These are phyloP conservation scores for Eremophila alpestris DNA, from an alignment of 2,797 vertebrate genomes.

Conservation along the genomic window DNA sequence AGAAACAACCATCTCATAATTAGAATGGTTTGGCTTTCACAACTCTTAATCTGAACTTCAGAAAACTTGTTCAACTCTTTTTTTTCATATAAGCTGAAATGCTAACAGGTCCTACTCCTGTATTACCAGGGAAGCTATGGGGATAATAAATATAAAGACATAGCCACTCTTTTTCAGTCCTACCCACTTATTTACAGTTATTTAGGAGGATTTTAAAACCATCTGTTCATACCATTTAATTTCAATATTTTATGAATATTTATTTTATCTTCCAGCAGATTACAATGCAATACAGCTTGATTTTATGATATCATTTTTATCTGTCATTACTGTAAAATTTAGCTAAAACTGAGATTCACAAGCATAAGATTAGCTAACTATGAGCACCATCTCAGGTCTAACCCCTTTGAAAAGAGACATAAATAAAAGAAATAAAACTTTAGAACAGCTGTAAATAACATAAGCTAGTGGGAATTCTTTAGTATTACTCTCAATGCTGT, in stretches of 20 bases:
- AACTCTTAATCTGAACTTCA: neutral
- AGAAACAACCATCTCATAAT: neutral
- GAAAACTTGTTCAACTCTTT: neutral
- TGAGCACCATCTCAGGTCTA: neutral
- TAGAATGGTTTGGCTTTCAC: neutral
- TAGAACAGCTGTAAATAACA: conserved; percentile 46
- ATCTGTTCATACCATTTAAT: neutral
- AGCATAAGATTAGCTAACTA: neutral
- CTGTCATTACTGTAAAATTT: neutral
- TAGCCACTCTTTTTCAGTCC: neutral
- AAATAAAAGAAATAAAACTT: conserved; percentile 61
- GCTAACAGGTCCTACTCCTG: neutral
- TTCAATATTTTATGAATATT: neutral
- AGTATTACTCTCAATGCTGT: neutral
- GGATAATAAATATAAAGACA: neutral
- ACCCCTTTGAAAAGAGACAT: neutral
- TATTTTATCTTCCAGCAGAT: neutral
- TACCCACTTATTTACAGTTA: neutral
- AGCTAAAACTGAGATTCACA: neutral
- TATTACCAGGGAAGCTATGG: neutral
- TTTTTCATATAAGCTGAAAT: neutral
- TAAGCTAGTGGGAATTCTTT: conserved; percentile 32
- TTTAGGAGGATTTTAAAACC: neutral
- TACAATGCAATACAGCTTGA: neutral
- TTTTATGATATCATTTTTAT: neutral